Evolutionary conservation across 1,140 invertebrate species (phyloP).

Genomic region (Sinonovacula constricta): DNA sequence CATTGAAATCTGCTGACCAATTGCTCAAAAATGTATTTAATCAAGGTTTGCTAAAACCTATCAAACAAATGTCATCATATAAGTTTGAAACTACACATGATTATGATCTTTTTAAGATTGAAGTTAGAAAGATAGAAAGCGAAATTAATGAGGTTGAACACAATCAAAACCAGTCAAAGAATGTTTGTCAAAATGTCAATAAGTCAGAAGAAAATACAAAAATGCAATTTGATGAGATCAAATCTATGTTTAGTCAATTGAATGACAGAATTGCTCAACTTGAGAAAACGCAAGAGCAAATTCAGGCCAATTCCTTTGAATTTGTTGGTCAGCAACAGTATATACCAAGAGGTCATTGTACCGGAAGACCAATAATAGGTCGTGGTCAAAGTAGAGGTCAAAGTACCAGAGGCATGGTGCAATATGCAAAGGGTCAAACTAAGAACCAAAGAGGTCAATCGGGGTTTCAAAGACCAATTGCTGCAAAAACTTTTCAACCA

Average conservation of each 20-base stretch:
- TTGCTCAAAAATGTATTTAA: conserved; percentile 1
- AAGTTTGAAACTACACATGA: conserved; percentile 3
- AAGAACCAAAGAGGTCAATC: too few relatives aligned
- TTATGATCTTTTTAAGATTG: conserved; percentile 18
- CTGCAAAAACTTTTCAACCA: too few relatives aligned
- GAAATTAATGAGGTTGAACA: background rate
- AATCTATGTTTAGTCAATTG: background rate
- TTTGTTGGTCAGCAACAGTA: too few relatives aligned
- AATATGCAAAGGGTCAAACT: too few relatives aligned
- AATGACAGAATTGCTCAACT: background rate
- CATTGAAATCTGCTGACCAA: background rate
- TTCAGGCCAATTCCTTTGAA: too few relatives aligned
- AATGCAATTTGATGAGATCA: background rate
- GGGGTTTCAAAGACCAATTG: too few relatives aligned
- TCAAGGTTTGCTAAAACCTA: background rate
- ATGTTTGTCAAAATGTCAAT: background rate
- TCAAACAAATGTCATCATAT: background rate
- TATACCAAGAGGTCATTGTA: too few relatives aligned
- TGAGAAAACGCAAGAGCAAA: background rate
- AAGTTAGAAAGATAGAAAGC: conserved; percentile 17
- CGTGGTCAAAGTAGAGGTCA: too few relatives aligned
- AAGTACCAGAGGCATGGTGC: too few relatives aligned
- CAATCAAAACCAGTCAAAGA: background rate
- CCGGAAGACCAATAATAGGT: too few relatives aligned
- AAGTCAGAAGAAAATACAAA: background rate